These are phyloP conservation scores for Cepaea hortensis DNA, from an alignment of 2,888 invertebrate genomes.

Conservation along the genomic window DNA sequence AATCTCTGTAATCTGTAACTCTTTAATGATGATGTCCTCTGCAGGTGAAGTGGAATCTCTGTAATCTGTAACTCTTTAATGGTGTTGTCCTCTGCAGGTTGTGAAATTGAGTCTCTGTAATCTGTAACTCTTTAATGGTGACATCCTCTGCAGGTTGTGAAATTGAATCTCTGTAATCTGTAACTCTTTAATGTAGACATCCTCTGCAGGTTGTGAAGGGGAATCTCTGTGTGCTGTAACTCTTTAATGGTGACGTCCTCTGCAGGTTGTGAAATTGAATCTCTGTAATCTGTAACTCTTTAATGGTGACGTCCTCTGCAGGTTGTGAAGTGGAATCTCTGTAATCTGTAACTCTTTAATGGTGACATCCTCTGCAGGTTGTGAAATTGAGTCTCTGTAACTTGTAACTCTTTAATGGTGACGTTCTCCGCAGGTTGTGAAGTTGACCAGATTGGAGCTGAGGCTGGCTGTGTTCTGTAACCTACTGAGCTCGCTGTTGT, in stretches of 20 bases:
- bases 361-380: neutral
- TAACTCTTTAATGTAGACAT: too few relatives aligned
- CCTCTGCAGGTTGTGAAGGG: too few relatives aligned
- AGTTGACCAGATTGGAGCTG: constrained; percentile 56
- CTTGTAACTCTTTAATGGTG: too few relatives aligned
- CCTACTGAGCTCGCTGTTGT: constrained; percentile 57
- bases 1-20: neutral
- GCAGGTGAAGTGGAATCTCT: neutral
- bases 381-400: neutral
- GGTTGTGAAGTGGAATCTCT: neutral
- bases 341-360: neutral
- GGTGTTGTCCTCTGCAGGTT: neutral
- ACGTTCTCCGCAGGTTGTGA: constrained; percentile 55
- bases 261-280: neutral
- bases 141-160: too few relatives aligned
- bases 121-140: neutral
- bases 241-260: neutral
- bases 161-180: too few relatives aligned
- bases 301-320: neutral
- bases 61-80: neutral
- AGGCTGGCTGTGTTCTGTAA: constrained; percentile 53
- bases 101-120: neutral
- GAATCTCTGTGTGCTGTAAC: neutral
- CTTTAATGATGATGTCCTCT: neutral
- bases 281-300: neutral